Evolutionary conservation across 2,797 vertebrate species (phyloP), one percentile per base, ranked within the genome.

Genomic region (Danio albolineatus): DNA sequence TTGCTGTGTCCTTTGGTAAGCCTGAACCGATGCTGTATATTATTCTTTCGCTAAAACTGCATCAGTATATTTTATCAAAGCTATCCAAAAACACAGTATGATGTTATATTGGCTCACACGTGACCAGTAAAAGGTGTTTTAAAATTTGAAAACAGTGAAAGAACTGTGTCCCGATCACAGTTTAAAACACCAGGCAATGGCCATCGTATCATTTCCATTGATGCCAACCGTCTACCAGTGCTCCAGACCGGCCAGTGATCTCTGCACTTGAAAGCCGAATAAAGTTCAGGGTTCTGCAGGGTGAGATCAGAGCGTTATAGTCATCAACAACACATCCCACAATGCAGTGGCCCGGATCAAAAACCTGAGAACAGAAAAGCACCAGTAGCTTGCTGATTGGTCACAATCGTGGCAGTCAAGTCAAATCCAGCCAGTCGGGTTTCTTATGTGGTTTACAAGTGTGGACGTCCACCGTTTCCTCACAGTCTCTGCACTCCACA

Each of bases 401-500:
- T 69, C 74, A 6, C 49, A 12, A 43, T 28, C 49, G 65, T 2
- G 10, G 61, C 39, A 5, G 5, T 96, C 96, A 97, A 86, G 96
- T 97, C 82, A 96, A 90, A 90, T 97, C 95, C 88, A 96, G 43
- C 96, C 97, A 97, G 80, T 97, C 96, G 0, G 96, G 96, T 73
- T 95, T 92, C 88, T 96, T 98, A 60, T 97, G 96, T 0, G 97
- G 96, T 88, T 99, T 99, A 90, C 98, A 99, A 0, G 97, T 99
- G 90, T 99, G 97, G 83, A 99, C 85, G 2, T 99, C 98, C 90
- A 98, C 95, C 19, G 93, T 88, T 82, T 98, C 95, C 91, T 97
- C 94, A 7, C 98, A 99, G 90, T 98, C 96, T 82, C 94, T 95
- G 93, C 98, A 99, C 89, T 97, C 95, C 78, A 99, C 98, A 0